A percentile compares a stretch with the other conserved stretches of the same genome.
Conservation (phyloP, 2,113 vertebrate species). For the Propithecus coquereli region DNA sequence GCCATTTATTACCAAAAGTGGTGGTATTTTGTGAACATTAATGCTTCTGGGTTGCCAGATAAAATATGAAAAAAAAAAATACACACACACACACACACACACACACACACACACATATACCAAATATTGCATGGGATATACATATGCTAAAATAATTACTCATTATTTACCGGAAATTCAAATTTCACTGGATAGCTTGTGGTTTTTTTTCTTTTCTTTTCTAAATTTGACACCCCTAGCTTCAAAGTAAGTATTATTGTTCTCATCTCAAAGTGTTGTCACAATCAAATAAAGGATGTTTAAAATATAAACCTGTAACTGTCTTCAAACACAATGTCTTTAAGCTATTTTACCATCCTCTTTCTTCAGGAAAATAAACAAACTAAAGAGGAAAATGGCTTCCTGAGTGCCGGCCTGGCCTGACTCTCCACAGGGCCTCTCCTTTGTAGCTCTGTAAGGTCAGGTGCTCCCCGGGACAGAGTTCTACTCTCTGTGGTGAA, state of each 20-base stretch:
- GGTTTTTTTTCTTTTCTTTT: not conserved
- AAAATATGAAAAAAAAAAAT: not conserved
- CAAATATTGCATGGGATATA: not conserved
- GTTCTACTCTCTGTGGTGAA: not conserved
- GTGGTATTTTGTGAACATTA: not conserved
- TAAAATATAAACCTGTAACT: not conserved
- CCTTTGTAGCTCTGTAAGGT: not conserved
- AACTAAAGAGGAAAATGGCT: not conserved
- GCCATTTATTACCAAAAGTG: not conserved
- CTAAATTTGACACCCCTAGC: not conserved
- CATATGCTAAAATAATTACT: not conserved
- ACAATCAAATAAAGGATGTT: not conserved
- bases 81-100: no score
- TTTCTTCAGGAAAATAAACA: conserved; percentile 52
- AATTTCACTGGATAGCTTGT: not conserved
- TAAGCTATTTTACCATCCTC: not conserved
- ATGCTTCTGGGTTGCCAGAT: not conserved
- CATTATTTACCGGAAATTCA: not conserved
- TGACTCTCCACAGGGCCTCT: not conserved
- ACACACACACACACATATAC: no score
- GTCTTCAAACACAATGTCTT: not conserved
- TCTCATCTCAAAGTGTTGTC: not conserved
- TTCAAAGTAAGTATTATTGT: not conserved
- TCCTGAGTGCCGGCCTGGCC: no score
- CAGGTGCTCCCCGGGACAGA: not conserved